A percentile compares a stretch with the other conserved stretches of the same genome.
These are phyloP conservation scores for Pavo muticus DNA, from an alignment of 2,113 vertebrate species.

Conservation along the genomic window DNA sequence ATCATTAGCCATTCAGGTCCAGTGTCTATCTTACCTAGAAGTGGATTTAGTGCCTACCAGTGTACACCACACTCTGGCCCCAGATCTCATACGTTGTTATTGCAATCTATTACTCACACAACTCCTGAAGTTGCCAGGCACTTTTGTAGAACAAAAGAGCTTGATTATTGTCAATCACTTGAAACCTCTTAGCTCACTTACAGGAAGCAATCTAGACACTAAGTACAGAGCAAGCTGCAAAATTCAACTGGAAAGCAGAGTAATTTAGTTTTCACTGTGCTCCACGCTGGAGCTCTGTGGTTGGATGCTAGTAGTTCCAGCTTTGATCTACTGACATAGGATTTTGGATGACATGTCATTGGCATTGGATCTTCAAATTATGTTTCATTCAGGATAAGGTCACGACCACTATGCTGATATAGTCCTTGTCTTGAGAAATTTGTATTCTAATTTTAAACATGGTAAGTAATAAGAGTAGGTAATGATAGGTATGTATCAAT, in stretches of 20 bases:
- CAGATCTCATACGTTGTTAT: background rate
- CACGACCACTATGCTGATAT: background rate
- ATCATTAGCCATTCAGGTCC: background rate
- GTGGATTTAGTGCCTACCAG: background rate
- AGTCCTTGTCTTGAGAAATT: background rate
- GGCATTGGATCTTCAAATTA: background rate
- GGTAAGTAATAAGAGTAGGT: background rate
- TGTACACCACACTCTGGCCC: background rate
- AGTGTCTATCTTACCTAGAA: background rate
- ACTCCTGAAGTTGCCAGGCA: background rate
- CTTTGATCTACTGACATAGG: background rate
- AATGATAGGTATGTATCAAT: background rate
- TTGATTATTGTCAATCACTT: constrained; percentile 7
- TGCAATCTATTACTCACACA: background rate
- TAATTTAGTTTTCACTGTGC: background rate
- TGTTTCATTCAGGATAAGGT: background rate
- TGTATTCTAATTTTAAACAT: background rate
- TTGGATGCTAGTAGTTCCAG: background rate
- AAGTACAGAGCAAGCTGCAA: background rate
- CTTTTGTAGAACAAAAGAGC: background rate
- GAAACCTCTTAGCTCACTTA: background rate
- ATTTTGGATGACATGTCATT: background rate
- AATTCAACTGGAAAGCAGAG: background rate
- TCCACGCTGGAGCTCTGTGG: background rate
- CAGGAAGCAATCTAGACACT: background rate